Conservation (phyloP, 2,888 invertebrate species). For the Cephus runcator region DNA sequence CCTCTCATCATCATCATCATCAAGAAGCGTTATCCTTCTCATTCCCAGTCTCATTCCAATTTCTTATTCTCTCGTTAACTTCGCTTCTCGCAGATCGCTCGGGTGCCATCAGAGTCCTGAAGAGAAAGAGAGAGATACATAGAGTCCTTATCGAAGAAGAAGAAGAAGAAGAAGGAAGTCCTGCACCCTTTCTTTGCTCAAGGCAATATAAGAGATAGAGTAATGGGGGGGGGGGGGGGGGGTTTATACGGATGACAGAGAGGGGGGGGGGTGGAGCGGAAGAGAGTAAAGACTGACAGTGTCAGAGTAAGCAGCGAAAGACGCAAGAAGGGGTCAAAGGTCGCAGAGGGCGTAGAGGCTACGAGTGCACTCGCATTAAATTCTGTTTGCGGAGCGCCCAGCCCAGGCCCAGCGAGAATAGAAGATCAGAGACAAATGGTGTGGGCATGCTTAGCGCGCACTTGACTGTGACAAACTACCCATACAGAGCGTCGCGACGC, state of each 20-base stretch:
- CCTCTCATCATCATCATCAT: no score
- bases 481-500: background rate
- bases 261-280: background rate
- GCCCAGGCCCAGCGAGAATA: conserved; percentile 44
- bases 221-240: background rate
- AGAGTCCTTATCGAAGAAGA: no score
- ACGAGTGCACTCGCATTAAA: conserved; percentile 31
- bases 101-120: no score
- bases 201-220: background rate
- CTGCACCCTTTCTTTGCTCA: background rate
- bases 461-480: conserved; percentile 62
- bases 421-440: conserved; percentile 59
- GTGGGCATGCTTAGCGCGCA: conserved; percentile 58
- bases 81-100: no score
- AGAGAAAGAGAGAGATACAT: no score
- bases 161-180: no score
- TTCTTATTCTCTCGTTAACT: no score
- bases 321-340: no score
- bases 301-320: no score
- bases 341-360: background rate
- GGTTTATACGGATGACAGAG: background rate
- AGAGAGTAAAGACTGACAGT: background rate
- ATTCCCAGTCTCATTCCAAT: no score
- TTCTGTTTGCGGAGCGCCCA: conserved; percentile 44
- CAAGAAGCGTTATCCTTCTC: no score